A percentile compares a stretch with the other conserved stretches of the same genome.
These are phyloP conservation scores for Balaeniceps rex DNA, from an alignment of 2,113 vertebrate genomes.

Conservation along the genomic window DNA sequence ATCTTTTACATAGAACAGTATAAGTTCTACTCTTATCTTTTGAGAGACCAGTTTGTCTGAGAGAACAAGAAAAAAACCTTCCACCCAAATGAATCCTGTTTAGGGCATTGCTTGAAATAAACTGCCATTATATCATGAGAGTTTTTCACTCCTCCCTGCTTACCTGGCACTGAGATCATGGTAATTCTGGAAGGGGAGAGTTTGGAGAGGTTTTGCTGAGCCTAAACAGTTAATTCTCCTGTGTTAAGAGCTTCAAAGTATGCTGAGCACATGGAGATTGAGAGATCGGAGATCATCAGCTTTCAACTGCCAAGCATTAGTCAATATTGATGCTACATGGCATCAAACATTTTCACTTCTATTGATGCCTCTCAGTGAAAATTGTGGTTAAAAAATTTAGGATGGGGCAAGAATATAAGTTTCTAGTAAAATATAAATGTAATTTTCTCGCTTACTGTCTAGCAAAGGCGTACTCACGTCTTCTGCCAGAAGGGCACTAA, in stretches of 20 bases:
- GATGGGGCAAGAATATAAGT: neutral
- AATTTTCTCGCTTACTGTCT: neutral
- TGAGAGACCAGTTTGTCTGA: neutral
- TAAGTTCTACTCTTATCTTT: neutral
- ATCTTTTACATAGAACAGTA: neutral
- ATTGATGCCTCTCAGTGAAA: neutral
- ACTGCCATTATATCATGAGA: neutral
- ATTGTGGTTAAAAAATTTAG: neutral
- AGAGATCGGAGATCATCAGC: neutral
- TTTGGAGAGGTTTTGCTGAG: neutral
- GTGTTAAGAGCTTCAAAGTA: neutral
- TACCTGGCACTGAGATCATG: neutral
- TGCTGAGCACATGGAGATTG: neutral
- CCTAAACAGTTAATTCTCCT: neutral
- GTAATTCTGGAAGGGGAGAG: neutral
- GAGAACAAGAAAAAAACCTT: neutral
- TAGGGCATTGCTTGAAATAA: neutral
- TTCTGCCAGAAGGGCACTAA: neutral
- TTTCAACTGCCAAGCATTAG: neutral
- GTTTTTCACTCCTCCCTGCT: neutral
- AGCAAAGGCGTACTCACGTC: neutral
- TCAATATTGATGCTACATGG: neutral
- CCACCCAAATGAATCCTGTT: neutral
- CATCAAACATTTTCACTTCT: neutral
- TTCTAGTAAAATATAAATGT: neutral